A percentile compares a stretch with the other conserved stretches of the same genome.
phyloP scores from a whole-genome alignment of 2,888 invertebrate species.

The Gymnocheta viridis region DNA sequence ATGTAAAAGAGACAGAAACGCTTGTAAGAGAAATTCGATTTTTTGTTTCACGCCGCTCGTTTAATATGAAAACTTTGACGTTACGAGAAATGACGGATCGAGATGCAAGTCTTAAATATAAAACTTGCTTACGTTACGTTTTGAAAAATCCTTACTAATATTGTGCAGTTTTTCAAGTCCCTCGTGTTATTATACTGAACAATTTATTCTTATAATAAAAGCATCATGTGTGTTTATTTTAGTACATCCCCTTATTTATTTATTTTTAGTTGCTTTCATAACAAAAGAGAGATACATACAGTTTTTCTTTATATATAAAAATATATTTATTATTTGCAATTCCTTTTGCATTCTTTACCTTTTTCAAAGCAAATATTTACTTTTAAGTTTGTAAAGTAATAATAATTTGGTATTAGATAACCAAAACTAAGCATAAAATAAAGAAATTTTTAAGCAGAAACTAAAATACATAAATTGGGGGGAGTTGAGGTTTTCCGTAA shows the following conservation, averaged over 20 bases:
- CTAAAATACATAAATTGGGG: not conserved
- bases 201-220: not conserved
- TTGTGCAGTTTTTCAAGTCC: not conserved
- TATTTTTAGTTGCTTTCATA: conserved; percentile 15
- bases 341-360: conserved; percentile 1
- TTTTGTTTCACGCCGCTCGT: no score
- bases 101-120: no score
- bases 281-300: not conserved
- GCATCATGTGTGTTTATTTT: conserved; percentile 38
- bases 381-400: conserved; percentile 21
- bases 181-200: not conserved
- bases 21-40: no score
- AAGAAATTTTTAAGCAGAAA: not conserved
- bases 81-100: no score
- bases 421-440: not conserved
- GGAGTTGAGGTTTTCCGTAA: not conserved
- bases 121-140: not conserved
- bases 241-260: not conserved
- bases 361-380: conserved; percentile 32
- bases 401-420: conserved; percentile 21
- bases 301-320: not conserved
- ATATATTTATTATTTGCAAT: conserved; percentile 34
- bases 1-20: no score
- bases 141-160: not conserved
- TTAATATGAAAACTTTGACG: no score